phyloP scores from a whole-genome alignment of 2,113 vertebrate species.

The Seriola dumerili region DNA sequence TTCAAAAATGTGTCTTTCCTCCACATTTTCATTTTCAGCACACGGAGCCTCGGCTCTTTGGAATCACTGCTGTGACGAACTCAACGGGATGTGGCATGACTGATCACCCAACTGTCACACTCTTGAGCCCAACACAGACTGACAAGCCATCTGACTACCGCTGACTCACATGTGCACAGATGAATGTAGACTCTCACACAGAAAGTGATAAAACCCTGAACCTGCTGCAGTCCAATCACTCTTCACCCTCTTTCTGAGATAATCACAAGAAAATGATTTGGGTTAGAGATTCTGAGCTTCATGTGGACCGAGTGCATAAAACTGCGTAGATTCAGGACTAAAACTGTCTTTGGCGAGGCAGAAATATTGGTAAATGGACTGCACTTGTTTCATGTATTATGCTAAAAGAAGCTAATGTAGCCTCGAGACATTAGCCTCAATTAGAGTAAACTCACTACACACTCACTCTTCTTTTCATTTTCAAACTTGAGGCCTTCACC shows the following conservation, averaged over 20 bases:
- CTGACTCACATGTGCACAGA: conserved; percentile 55
- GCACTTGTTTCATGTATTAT: too few relatives aligned
- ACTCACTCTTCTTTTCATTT: too few relatives aligned
- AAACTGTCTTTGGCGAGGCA: background rate
- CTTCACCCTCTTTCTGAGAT: background rate
- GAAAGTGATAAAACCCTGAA: conserved; percentile 7
- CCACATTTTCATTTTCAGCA: conserved; percentile 9
- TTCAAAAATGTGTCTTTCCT: background rate
- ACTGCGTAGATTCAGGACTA: background rate
- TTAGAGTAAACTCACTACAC: too few relatives aligned
- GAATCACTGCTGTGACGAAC: conserved; percentile 24
- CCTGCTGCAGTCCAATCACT: background rate
- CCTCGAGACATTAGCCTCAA: too few relatives aligned
- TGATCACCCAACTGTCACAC: conserved; percentile 62
- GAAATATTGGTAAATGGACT: too few relatives aligned
- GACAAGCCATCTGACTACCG: conserved; percentile 65
- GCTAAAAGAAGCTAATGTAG: too few relatives aligned
- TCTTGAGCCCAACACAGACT: conserved; percentile 52
- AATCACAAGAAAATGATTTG: conserved; percentile 7
- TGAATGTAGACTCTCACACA: conserved; percentile 26
- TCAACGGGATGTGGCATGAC: conserved; percentile 53
- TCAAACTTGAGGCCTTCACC: too few relatives aligned
- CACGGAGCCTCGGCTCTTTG: background rate
- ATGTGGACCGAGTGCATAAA: background rate
- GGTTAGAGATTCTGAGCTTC: background rate